Evolutionary conservation across 2,113 vertebrate genomes (phyloP).

Genomic region (Heloderma charlesbogerti): DNA sequence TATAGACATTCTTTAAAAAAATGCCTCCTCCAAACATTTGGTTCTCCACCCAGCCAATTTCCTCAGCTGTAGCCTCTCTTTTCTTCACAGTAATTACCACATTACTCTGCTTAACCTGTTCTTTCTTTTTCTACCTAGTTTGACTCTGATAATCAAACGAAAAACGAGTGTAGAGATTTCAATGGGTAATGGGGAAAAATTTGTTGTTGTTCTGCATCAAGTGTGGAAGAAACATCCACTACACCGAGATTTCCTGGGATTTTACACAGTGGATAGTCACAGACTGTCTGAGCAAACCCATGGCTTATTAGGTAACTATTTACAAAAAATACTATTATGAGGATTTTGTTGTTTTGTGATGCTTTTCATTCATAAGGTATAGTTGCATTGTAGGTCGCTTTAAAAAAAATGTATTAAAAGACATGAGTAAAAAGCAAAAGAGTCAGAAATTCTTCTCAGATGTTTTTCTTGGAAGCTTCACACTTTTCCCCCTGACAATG

Average conservation of each 20-base stretch:
- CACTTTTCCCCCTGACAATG: neutral
- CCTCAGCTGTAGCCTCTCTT: neutral
- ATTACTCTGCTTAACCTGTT: neutral
- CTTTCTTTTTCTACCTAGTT: slow-evolving; percentile 71
- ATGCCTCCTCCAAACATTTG: neutral
- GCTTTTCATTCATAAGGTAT: neutral
- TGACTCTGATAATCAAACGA: slow-evolving; percentile 83
- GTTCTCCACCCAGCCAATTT: neutral
- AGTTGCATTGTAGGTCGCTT: neutral
- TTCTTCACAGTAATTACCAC: neutral
- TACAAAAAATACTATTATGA: neutral
- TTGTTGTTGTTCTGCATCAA: slow-evolving; percentile 91
- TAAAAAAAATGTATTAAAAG: neutral
- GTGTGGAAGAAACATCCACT: slow-evolving; percentile 89
- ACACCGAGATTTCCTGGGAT: slow-evolving; percentile 90
- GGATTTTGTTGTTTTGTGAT: neutral
- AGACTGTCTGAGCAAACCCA: slow-evolving; percentile 86
- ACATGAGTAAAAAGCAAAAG: neutral
- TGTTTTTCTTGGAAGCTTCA: neutral
- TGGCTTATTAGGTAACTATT: slow-evolving; percentile 89
- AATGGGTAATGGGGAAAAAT: slow-evolving; percentile 84
- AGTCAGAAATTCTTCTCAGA: neutral
- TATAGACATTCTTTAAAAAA: neutral
- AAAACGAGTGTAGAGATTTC: slow-evolving; percentile 82
- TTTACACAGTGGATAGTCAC: slow-evolving; percentile 89